Evolutionary conservation across 2,797 vertebrate genomes (phyloP).

Genomic region (Holocentrus rufus): DNA sequence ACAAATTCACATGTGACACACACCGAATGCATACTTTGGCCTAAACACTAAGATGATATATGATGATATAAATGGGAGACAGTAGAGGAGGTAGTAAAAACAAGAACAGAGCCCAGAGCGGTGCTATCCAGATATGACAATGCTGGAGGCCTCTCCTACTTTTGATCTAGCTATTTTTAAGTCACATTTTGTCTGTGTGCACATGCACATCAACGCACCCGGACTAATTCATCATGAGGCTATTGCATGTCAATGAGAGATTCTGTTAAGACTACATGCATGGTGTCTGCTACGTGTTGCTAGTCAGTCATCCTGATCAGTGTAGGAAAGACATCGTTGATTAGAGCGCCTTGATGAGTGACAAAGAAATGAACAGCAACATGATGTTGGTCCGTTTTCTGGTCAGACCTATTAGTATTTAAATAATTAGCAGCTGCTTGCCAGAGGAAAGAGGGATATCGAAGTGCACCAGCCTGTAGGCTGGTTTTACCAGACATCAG

Average conservation of each 20-base stretch:
- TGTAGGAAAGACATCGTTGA: not conserved
- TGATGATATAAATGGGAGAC: too few relatives aligned
- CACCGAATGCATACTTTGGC: not conserved
- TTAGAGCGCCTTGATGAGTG: not conserved
- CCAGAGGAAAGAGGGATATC: too few relatives aligned
- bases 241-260: too few relatives aligned
- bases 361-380: not conserved
- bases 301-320: not conserved
- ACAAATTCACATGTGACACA: not conserved
- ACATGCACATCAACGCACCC: not conserved
- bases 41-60: too few relatives aligned
- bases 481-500: not conserved
- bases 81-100: too few relatives aligned
- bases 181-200: not conserved
- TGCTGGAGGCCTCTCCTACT: slow-evolving; percentile 12
- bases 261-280: not conserved
- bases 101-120: not conserved
- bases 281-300: not conserved
- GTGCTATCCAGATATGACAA: not conserved
- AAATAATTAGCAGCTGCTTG: not conserved
- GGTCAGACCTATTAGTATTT: not conserved
- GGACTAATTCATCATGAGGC: not conserved
- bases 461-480: not conserved
- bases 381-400: not conserved
- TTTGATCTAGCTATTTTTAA: not conserved